Evolutionary conservation across 2,888 invertebrate species (phyloP).

Genomic region (Mesochorus sp.): DNA sequence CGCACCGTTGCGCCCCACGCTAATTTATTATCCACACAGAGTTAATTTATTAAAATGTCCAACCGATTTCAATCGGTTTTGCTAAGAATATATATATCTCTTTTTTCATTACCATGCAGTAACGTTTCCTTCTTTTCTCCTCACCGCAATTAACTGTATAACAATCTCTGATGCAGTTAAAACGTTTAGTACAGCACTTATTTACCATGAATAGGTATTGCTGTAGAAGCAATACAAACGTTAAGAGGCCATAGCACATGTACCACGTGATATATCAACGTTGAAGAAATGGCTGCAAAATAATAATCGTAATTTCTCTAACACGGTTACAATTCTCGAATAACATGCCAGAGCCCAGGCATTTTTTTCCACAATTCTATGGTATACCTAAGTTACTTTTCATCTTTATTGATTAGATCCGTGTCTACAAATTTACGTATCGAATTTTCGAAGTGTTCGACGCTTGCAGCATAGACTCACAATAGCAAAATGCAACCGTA

Average conservation of each 20-base stretch:
- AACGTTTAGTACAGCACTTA: conserved; percentile 28
- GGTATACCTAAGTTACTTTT: no score
- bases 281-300: no score
- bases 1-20: conserved; percentile 40
- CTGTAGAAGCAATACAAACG: not conserved
- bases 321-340: no score
- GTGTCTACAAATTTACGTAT: no score
- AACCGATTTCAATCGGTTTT: conserved; percentile 52
- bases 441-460: no score
- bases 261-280: no score
- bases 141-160: conserved; percentile 29
- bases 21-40: conserved; percentile 51
- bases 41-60: conserved; percentile 55
- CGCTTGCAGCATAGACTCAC: no score
- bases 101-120: not conserved
- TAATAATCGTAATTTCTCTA: no score
- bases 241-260: no score
- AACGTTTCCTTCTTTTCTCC: not conserved
- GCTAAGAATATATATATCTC: not conserved
- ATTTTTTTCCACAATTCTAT: no score
- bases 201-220: conserved; percentile 5
- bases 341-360: no score
- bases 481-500: conserved; percentile 12
- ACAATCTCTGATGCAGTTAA: conserved; percentile 18
- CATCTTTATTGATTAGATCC: no score